These are phyloP conservation scores for Drosophila falleni DNA, from an alignment of 2,888 invertebrate species.

Conservation along the genomic window DNA sequence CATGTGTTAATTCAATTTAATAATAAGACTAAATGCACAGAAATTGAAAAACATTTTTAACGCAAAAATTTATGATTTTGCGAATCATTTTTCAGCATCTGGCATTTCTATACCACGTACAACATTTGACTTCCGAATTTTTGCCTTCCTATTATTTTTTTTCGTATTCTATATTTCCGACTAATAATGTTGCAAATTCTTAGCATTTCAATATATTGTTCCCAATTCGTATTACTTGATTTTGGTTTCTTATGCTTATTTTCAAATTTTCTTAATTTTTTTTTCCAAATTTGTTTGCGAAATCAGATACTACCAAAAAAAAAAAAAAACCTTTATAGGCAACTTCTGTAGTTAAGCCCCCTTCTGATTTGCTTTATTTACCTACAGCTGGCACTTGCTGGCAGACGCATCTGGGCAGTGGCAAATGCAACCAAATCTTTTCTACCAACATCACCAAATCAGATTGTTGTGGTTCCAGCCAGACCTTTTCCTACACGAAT, in stretches of 20 bases:
- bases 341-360: not conserved
- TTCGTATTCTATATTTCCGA: no score
- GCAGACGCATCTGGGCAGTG: slow-evolving; percentile 92
- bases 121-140: not conserved
- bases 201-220: no score
- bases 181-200: no score
- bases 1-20: slow-evolving; percentile 49
- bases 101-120: not conserved
- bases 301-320: no score
- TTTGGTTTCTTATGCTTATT: no score
- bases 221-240: no score
- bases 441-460: slow-evolving; percentile 91
- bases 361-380: slow-evolving; percentile 7
- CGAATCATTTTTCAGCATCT: not conserved
- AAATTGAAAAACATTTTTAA: no score
- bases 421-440: slow-evolving; percentile 93
- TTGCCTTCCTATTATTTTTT: no score
- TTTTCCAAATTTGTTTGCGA: no score
- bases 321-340: not conserved
- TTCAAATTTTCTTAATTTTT: no score
- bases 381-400: slow-evolving; percentile 93
- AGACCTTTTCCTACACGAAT: slow-evolving; percentile 84
- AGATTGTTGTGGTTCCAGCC: slow-evolving; percentile 89
- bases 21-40: not conserved
- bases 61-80: not conserved